Evolutionary conservation across 1,140 invertebrate species (phyloP), one percentile per base, ranked within the genome.

Genomic region (Sitobion miscanthi): DNA sequence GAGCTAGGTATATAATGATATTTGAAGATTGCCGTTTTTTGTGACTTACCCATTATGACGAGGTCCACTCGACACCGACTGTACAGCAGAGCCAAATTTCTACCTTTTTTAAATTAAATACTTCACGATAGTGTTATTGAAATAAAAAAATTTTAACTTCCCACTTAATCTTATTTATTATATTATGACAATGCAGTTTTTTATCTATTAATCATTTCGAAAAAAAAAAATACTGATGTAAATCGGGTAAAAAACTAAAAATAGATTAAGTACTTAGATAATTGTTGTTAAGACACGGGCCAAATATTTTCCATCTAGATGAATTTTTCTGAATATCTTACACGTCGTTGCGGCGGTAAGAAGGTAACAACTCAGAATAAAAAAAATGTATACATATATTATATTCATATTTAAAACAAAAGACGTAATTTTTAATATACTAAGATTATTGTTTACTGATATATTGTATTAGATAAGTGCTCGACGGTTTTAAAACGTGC

Each of bases 391-490:
- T 54, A 54, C 21, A 54, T 7, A 5, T 54, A 54, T 54, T 52
- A 52, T 52, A 52, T 52, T 20, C 14, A 7, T 21, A 21, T 54
- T 54, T 54, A 77, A 69, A 35, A 77, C 62, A 77, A 77, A 77
- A 77, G 62, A 77, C 30, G 14, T 30, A 11, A n/a, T 77, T 77
- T 77, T 77, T 77, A 77, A 77, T 77, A n/a, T n/a, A 6, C 30
- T n/a, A 77, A 77, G 62, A 77, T 77, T 35, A 77, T n/a, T 77
- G 62, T 77, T 77, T 77, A 77, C 62, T 77, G 62, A 77, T 77
- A 77, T 77, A 77, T 77, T 0, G 62, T 77, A 77, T n/a, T 77
- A 77, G 62, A 77, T 83, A 83, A 35, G 35, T 21, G 35, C 77
- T 38, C 9, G 21, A 23, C 8, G n/a, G 35, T 83, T 83, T 83